Percentiles rank a stretch among this genome's conserved stretches.
phyloP scores from a whole-genome alignment of 2,888 invertebrate genomes.

The Panopea generosa region DNA sequence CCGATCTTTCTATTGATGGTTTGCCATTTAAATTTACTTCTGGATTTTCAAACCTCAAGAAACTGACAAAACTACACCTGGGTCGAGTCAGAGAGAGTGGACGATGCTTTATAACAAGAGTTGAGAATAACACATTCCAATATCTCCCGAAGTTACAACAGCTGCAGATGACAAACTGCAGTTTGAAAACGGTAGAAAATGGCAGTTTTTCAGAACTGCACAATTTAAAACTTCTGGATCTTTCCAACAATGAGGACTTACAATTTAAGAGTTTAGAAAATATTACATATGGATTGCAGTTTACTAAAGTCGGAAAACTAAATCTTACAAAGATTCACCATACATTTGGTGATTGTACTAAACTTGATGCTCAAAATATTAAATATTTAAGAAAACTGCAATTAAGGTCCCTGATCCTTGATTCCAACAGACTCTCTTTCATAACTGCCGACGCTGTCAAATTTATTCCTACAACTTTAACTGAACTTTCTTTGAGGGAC shows the following conservation, averaged over 20 bases:
- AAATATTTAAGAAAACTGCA: constrained; percentile 1
- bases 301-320: constrained; percentile 5
- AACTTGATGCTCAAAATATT: constrained; percentile 5
- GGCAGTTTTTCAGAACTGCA: constrained; percentile 29
- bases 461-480: constrained; percentile 14
- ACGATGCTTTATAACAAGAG: constrained; percentile 1
- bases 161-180: constrained; percentile 12
- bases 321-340: constrained; percentile 19
- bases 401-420: neutral
- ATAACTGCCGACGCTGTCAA: constrained; percentile 1
- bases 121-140: constrained; percentile 7
- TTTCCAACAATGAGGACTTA: constrained; percentile 28
- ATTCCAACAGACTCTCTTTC: constrained; percentile 17
- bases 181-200: constrained; percentile 12
- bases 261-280: constrained; percentile 20
- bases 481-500: constrained; percentile 1
- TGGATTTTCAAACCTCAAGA: neutral
- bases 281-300: constrained; percentile 19
- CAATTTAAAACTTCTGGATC: constrained; percentile 14
- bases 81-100: constrained; percentile 8
- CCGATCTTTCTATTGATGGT: constrained; percentile 20
- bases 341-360: constrained; percentile 14
- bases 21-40: neutral
- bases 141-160: neutral
- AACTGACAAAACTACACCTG: constrained; percentile 1